These are phyloP conservation scores for Hormaphis cornu DNA, from an alignment of 1,140 invertebrate genomes.

Conservation along the genomic window DNA sequence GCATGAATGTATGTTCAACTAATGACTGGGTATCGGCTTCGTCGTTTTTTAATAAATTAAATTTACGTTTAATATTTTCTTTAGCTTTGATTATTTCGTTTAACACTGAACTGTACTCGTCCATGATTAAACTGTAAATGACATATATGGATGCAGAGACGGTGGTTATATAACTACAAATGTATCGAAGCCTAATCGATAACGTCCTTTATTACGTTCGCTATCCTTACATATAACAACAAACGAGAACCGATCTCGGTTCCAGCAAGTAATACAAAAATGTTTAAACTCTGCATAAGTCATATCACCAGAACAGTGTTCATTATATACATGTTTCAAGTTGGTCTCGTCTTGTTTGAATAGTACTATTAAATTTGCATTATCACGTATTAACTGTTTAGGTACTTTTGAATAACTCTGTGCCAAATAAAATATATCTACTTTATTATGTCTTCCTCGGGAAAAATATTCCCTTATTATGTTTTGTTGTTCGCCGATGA, in stretches of 20 bases:
- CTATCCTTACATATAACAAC: constrained; percentile 35
- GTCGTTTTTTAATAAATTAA: background rate
- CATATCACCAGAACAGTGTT: constrained; percentile 41
- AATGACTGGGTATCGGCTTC: background rate
- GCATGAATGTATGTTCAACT: background rate
- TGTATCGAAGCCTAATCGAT: background rate
- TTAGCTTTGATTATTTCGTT: constrained; percentile 15
- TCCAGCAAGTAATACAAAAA: constrained; percentile 37
- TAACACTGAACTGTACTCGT: too few species aligned
- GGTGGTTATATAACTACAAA: background rate
- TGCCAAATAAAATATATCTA: constrained; percentile 42
- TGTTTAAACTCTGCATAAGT: constrained; percentile 37
- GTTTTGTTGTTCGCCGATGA: constrained; percentile 38
- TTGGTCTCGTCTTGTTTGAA: constrained; percentile 43
- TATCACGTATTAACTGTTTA: constrained; percentile 42
- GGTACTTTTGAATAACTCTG: constrained; percentile 42
- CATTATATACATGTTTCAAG: constrained; percentile 42
- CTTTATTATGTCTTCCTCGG: constrained; percentile 41
- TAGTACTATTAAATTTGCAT: constrained; percentile 42
- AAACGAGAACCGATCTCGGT: constrained; percentile 26
- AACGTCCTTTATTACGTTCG: constrained; percentile 18
- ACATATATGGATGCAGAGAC: too few species aligned
- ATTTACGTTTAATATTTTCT: background rate
- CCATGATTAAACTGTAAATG: too few species aligned
- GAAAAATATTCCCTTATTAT: constrained; percentile 38